Base-by-base conservation (phyloP, 2,113 vertebrate genomes). In the Struthio camelus region DNA sequence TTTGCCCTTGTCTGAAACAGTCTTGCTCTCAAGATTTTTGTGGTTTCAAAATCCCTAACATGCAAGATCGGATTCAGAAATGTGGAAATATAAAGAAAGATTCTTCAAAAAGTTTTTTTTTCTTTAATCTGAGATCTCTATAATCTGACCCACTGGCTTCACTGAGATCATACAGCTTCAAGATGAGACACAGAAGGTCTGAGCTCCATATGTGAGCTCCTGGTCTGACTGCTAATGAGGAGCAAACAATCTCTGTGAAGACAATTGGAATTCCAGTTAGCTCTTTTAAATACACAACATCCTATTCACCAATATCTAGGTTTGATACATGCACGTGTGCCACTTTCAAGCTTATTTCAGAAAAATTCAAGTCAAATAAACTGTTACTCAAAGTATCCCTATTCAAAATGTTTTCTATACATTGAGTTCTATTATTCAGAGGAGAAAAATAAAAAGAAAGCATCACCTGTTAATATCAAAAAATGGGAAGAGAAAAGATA, bases 391-490 rank as follows among this genome's bases (percentile, higher is more conserved):
- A 85, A 75, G 71, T 14, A 50, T 9, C 42, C 11, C 25, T 76
- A 17, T 25, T 76, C 11, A n/a, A 71, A 8, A 11, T 22, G 20
- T 50, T 79, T 40, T 46, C 3, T 18, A 32, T 69, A 30, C 5
- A 50, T 56, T 2, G 14, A 76, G 4, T 71, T 82, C 46, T 64
- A 51, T 14, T 6, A n/a, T 58, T 62, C 61, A 80, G 53, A 62
- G 19, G 16, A 69, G 2, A 87, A 17, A 83, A 75, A 5, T 23
- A 56, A 69, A 77, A 71, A 25, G 23, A 46, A 96, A 73, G 54
- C 1, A 56, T 30, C 10, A 42, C 10, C 9, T 13, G 6, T 25
- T 23, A 3, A 8, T 6, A 30, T 6, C 12, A 6, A 9, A 30
- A 53, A 11, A 10, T 22, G 38, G 42, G 25, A 20, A 13, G 10